Percentiles rank a stretch among this genome's conserved stretches.
phyloP scores from a whole-genome alignment of 1,140 invertebrate genomes.

The Bombus picipes region DNA sequence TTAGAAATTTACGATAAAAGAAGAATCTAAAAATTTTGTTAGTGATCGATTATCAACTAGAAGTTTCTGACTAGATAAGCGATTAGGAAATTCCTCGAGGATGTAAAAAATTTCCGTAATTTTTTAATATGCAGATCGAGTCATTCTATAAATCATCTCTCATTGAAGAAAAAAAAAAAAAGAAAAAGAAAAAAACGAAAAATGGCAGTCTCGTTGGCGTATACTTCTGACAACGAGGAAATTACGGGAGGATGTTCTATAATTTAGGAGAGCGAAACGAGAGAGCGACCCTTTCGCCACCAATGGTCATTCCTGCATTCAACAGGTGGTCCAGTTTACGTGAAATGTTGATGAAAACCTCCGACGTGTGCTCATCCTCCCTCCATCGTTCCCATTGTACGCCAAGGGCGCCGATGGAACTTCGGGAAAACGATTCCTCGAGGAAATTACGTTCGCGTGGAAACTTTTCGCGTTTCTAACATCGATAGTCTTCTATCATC shows the following conservation, averaged over 20 bases:
- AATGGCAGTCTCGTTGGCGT: slow-evolving; percentile 40
- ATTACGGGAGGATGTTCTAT: slow-evolving; percentile 68
- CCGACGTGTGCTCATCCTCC: slow-evolving; percentile 32
- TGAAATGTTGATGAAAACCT: slow-evolving; percentile 70
- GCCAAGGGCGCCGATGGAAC: slow-evolving; percentile 1
- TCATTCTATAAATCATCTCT: too few species aligned
- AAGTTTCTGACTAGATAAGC: background rate
- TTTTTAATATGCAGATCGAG: background rate
- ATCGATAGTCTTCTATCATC: background rate
- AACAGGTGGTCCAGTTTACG: slow-evolving; percentile 74
- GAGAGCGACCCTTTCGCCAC: slow-evolving; percentile 63
- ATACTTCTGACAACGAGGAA: slow-evolving; percentile 60
- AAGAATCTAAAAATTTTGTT: too few species aligned
- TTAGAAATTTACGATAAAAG: too few species aligned
- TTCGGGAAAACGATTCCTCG: slow-evolving; percentile 7
- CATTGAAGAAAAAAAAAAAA: background rate
- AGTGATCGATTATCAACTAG: background rate
- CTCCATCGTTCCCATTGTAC: background rate
- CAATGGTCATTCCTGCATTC: slow-evolving; percentile 72
- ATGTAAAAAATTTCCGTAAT: background rate
- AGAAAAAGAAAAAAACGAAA: background rate
- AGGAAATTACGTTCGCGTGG: background rate
- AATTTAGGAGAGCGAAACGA: slow-evolving; percentile 69
- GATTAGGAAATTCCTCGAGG: background rate
- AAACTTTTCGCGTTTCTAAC: background rate